These are phyloP conservation scores for Coilia nasus DNA, from an alignment of 2,797 vertebrate species.

Conservation along the genomic window DNA sequence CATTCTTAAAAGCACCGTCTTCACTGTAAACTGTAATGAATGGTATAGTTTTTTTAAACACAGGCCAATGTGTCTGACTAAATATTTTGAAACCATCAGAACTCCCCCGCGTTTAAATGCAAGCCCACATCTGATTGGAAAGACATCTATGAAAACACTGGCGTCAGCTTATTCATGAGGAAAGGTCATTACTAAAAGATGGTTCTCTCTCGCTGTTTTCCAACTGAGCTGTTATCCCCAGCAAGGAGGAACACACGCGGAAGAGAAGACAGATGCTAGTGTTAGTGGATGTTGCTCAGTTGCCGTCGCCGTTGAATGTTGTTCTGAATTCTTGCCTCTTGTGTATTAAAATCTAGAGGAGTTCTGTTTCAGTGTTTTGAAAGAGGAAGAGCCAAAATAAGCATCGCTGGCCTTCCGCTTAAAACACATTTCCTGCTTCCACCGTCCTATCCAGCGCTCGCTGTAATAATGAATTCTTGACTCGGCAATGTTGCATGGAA, in stretches of 20 bases:
- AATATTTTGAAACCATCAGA: no score
- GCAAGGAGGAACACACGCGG: neutral
- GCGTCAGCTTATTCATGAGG: neutral
- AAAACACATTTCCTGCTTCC: neutral
- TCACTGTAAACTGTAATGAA: neutral
- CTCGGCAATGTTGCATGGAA: slow-evolving; percentile 1
- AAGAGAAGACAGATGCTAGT: neutral
- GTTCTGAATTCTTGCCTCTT: neutral
- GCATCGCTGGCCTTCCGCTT: neutral
- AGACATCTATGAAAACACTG: neutral
- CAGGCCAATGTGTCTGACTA: no score
- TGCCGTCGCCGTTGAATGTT: neutral
- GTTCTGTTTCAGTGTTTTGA: neutral
- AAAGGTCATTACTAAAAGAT: neutral
- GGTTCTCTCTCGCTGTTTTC: neutral
- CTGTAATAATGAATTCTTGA: neutral
- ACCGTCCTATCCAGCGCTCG: neutral
- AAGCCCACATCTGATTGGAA: neutral
- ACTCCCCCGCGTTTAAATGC: neutral
- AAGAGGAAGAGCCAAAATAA: neutral
- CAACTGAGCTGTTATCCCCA: neutral
- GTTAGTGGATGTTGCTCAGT: neutral
- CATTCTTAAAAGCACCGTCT: neutral
- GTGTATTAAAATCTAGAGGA: neutral
- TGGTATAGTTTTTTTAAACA: neutral